Percentiles rank a stretch among this genome's conserved stretches.
These are phyloP conservation scores for Anser brachyrhynchus DNA, from an alignment of 2,113 vertebrate species.

Conservation along the genomic window DNA sequence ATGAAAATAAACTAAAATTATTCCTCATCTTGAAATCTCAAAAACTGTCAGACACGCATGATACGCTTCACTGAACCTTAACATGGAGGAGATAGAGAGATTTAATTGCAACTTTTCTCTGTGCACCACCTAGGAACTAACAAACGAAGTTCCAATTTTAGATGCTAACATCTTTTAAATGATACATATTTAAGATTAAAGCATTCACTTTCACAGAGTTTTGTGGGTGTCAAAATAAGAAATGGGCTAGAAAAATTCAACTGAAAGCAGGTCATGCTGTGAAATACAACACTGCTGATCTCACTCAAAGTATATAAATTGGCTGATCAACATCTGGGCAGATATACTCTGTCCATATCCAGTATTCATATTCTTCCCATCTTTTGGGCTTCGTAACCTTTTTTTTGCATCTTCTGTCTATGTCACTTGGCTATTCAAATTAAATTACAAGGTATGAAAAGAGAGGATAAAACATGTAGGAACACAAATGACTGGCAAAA, in stretches of 20 bases:
- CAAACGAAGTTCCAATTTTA: neutral
- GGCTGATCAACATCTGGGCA: neutral
- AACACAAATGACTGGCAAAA: neutral
- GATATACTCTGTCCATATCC: neutral
- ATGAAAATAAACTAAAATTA: neutral
- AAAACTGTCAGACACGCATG: neutral
- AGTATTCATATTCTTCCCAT: neutral
- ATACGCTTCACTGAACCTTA: neutral
- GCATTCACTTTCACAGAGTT: neutral
- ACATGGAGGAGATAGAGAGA: neutral
- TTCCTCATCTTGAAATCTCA: neutral
- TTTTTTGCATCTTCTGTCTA: neutral
- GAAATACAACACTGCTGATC: neutral
- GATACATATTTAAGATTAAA: neutral
- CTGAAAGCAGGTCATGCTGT: neutral
- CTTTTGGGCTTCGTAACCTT: neutral
- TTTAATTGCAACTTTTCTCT: neutral
- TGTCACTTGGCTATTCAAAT: neutral
- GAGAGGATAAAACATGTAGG: neutral
- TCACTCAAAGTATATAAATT: neutral
- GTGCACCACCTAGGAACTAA: neutral
- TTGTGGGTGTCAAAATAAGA: neutral
- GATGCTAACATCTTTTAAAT: neutral
- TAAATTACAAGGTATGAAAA: neutral
- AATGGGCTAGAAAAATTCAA: neutral